These are phyloP conservation scores for Centrocercus urophasianus DNA, from an alignment of 2,113 vertebrate species.

Conservation along the genomic window DNA sequence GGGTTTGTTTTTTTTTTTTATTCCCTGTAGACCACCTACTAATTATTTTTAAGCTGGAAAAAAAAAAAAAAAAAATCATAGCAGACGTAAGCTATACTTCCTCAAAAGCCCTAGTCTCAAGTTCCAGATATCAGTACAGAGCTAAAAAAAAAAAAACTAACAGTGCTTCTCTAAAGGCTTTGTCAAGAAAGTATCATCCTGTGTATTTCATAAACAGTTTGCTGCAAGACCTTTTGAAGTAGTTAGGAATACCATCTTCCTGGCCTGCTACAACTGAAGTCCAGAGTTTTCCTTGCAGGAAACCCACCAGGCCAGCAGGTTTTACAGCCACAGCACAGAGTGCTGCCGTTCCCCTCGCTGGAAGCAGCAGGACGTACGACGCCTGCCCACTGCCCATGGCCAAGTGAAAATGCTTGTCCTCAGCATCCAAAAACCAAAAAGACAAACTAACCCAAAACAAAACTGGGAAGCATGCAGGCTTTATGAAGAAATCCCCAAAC, in stretches of 20 bases:
- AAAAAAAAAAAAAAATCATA: not conserved
- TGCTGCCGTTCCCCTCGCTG: too few relatives aligned
- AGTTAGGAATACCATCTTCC: not conserved
- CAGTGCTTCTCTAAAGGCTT: not conserved
- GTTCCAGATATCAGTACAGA: not conserved
- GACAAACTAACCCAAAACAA: not conserved
- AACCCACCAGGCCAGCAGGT: not conserved
- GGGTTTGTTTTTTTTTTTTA: not conserved
- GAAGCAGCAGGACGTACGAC: rapidly evolving
- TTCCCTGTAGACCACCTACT: not conserved
- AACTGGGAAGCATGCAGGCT: not conserved
- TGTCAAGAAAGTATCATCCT: not conserved
- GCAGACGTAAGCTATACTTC: not conserved
- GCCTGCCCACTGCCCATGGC: not conserved
- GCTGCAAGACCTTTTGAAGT: not conserved
- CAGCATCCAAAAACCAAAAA: too few relatives aligned
- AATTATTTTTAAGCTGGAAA: not conserved
- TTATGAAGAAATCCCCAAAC: not conserved
- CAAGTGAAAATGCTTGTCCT: not conserved
- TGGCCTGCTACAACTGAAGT: not conserved
- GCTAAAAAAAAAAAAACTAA: not conserved
- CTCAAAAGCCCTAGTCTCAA: not conserved
- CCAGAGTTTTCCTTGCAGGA: not conserved
- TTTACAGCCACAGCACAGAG: not conserved
- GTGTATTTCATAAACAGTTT: not conserved